Percentiles rank a stretch among this genome's conserved stretches.
Conservation (phyloP, 2,888 invertebrate genomes). For the Tuberolachnus salignus region DNA sequence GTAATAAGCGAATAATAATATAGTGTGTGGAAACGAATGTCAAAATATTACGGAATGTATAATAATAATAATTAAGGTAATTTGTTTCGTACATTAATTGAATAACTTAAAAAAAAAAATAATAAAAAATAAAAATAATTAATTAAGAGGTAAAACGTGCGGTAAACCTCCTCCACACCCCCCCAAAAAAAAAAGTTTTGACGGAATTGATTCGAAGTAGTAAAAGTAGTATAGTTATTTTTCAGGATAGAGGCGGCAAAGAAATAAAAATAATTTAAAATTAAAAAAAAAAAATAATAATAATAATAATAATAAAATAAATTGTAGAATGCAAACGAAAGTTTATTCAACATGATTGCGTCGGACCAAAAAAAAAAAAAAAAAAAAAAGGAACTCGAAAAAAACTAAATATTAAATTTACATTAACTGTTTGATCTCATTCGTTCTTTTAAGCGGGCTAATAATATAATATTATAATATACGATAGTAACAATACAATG, state of each 20-base stretch:
- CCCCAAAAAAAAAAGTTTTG: neutral
- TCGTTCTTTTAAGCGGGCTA: neutral
- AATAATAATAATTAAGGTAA: no score
- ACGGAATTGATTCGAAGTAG: neutral
- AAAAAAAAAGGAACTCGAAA: conserved; percentile 28
- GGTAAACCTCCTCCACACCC: no score
- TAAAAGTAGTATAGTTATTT: neutral
- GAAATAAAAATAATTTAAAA: neutral
- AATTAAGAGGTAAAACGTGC: conserved; percentile 1
- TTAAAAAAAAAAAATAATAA: neutral
- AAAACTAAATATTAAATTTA: conserved; percentile 12
- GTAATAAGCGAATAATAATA: neutral
- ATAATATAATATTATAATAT: conserved; percentile 5
- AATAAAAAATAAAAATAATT: neutral
- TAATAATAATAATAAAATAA: no score
- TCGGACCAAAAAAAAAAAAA: neutral
- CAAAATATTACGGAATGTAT: neutral
- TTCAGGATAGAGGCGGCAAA: neutral
- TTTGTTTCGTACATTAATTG: no score
- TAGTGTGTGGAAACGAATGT: neutral
- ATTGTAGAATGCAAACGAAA: conserved; percentile 8
- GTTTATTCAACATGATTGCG: neutral
- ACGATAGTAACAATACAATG: neutral
- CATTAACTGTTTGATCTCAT: conserved; percentile 16
- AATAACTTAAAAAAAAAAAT: no score